Evolutionary conservation across 2,797 vertebrate species (phyloP).

Genomic region (Lates japonicus): DNA sequence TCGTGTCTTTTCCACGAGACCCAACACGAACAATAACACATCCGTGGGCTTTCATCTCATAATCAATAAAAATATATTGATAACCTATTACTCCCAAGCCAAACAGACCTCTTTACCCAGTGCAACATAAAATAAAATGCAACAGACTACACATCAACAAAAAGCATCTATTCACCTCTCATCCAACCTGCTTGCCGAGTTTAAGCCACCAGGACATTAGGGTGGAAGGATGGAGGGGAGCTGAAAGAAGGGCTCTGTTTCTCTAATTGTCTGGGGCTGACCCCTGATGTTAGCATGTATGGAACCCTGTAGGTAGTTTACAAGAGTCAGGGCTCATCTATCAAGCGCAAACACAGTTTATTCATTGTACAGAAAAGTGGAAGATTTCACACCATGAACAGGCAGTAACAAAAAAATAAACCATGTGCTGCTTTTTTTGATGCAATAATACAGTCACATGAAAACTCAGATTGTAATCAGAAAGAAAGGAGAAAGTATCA

Average conservation of each 20-base stretch:
- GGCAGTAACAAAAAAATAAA: slow-evolving; percentile 53
- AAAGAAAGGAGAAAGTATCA: slow-evolving; percentile 37
- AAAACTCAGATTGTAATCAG: slow-evolving; percentile 28
- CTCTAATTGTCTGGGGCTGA: slow-evolving; percentile 16
- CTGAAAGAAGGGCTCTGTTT: slow-evolving; percentile 7
- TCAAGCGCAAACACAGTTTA: slow-evolving; percentile 79
- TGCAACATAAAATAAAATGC: slow-evolving; percentile 38
- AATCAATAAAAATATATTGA: slow-evolving; percentile 73
- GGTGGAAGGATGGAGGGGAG: slow-evolving; percentile 22
- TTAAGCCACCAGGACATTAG: slow-evolving; percentile 18
- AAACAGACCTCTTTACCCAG: slow-evolving; percentile 47
- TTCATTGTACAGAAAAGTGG: slow-evolving; percentile 84
- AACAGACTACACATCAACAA: slow-evolving; percentile 54
- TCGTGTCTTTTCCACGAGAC: slow-evolving; percentile 27
- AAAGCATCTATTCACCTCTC: slow-evolving; percentile 44
- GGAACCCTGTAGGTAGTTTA: slow-evolving; percentile 37
- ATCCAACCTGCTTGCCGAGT: slow-evolving; percentile 24
- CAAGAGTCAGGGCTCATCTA: slow-evolving; percentile 64
- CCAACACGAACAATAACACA: slow-evolving; percentile 50
- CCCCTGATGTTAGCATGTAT: slow-evolving; percentile 7
- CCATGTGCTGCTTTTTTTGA: slow-evolving; percentile 53
- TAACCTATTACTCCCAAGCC: slow-evolving; percentile 41
- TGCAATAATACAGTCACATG: slow-evolving; percentile 38
- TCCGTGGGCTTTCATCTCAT: slow-evolving; percentile 46
- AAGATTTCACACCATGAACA: slow-evolving; percentile 66